Conservation (phyloP, 92 coral and sea anemone genomes). For the Phenganax stokvisi region DNA sequence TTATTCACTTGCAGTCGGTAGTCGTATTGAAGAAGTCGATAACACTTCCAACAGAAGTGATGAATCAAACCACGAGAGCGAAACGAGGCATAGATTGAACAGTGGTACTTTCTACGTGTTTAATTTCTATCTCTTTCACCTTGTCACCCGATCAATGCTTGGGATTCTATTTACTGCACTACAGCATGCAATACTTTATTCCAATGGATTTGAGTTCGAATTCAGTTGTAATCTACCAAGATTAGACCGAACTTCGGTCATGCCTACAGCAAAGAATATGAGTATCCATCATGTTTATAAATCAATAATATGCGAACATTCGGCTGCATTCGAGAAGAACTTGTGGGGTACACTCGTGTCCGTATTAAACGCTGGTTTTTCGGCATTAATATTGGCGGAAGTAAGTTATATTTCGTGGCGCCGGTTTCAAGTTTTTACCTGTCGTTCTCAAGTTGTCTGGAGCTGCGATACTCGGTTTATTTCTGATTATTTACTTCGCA, state of each 20-base stretch:
- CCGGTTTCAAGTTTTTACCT: not conserved
- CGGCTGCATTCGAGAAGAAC: not conserved
- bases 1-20: constrained; percentile 36
- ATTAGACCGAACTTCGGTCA: not conserved
- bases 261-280: not conserved
- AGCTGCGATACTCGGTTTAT: not conserved
- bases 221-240: not conserved
- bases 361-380: not conserved
- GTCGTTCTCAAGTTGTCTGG: not conserved
- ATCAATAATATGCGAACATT: not conserved
- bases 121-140: not conserved
- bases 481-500: not conserved
- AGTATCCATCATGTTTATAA: too few species aligned
- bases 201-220: not conserved
- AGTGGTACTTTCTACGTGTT: constrained; percentile 36
- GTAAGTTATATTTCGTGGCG: not conserved
- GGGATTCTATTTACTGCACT: not conserved
- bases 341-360: not conserved
- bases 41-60: constrained; percentile 24
- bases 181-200: not conserved
- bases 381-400: not conserved
- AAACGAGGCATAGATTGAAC: not conserved
- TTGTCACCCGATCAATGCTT: not conserved
- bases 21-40: constrained; percentile 47
- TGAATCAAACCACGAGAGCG: constrained; percentile 46